Evolutionary conservation across 2,888 invertebrate genomes (phyloP).

Genomic region (Lacanobia oleracea): DNA sequence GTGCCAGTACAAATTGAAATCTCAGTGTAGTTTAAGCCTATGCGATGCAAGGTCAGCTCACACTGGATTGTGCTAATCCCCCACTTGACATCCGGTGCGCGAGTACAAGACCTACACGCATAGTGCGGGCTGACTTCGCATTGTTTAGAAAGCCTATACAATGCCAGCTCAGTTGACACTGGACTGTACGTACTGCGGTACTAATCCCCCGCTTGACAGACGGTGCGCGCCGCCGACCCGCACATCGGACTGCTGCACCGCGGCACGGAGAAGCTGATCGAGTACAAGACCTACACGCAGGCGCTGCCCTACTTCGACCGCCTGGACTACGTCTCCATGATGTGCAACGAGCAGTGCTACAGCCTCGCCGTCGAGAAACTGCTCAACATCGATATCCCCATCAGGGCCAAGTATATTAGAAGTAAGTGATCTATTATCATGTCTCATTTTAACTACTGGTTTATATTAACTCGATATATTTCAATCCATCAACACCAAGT

Average conservation of each 20-base stretch:
- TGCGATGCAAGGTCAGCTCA: neutral
- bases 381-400: constrained; percentile 97
- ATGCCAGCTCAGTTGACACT: too few relatives aligned
- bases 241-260: constrained; percentile 99
- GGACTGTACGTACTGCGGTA: neutral
- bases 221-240: constrained; percentile 97
- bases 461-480: too few relatives aligned
- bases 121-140: too few relatives aligned
- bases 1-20: too few relatives aligned
- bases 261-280: constrained; percentile 99
- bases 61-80: too few relatives aligned
- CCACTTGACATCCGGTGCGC: too few relatives aligned
- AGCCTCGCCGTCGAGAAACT: constrained; percentile 99
- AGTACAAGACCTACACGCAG: constrained; percentile 99
- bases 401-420: constrained; percentile 98
- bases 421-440: constrained; percentile 90
- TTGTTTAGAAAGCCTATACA: too few relatives aligned
- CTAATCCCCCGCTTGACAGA: constrained; percentile 82
- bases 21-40: neutral
- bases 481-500: too few relatives aligned
- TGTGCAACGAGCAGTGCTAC: constrained; percentile 99
- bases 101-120: too few relatives aligned
- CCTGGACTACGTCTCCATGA: constrained; percentile 99
- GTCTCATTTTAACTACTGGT: too few relatives aligned
- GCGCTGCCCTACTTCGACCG: constrained; percentile 99